These are phyloP conservation scores for Drepanosiphum platanoidis DNA, from an alignment of 2,888 invertebrate species.

Conservation along the genomic window DNA sequence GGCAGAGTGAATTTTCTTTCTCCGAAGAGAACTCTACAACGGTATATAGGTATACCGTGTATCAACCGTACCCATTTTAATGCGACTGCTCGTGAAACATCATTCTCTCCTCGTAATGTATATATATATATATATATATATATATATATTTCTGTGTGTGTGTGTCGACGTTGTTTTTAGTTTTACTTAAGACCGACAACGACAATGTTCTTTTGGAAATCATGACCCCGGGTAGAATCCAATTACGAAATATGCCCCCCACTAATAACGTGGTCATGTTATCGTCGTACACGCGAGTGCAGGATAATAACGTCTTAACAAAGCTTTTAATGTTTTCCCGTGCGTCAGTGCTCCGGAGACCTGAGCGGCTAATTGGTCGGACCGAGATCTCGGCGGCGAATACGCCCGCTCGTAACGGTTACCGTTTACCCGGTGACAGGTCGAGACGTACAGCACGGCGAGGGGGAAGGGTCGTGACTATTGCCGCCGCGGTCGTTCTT, in stretches of 20 bases:
- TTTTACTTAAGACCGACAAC: background rate
- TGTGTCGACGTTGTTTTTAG: background rate
- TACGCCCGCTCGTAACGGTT: background rate
- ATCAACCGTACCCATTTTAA: background rate
- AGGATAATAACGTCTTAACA: slow-evolving; percentile 3
- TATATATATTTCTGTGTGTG: no score
- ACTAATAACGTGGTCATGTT: slow-evolving; percentile 5
- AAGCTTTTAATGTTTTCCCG: background rate
- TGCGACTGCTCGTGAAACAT: background rate
- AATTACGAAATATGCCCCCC: slow-evolving; percentile 4
- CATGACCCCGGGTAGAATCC: slow-evolving; percentile 11
- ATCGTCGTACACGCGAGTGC: background rate
- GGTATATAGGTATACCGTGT: no score
- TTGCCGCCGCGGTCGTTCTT: background rate
- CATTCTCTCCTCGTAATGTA: background rate
- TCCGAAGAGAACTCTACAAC: no score
- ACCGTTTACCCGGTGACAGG: background rate
- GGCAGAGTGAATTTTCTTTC: no score
- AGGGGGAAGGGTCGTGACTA: no score
- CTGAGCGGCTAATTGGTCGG: background rate
- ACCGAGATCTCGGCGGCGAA: background rate
- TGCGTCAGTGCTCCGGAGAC: no score
- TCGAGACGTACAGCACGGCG: no score
- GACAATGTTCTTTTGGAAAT: background rate
- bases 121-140: background rate